phyloP scores from a whole-genome alignment of 2,113 vertebrate genomes.

The Sisor rabdophorus region DNA sequence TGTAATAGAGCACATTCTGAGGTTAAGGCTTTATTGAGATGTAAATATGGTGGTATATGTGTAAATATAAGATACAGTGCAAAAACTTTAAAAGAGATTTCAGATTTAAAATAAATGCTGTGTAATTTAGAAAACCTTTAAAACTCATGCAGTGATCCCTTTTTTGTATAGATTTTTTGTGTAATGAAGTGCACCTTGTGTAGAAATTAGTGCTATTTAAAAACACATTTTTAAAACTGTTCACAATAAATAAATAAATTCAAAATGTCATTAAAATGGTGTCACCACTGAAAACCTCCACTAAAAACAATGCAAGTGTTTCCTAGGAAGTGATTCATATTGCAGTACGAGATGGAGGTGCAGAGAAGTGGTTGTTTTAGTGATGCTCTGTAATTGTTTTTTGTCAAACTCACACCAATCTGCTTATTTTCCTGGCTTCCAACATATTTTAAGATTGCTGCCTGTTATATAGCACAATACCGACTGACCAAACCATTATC shows the following conservation, averaged over 20 bases:
- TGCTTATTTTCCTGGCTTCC: too few relatives aligned
- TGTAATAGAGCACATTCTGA: constrained; percentile 35
- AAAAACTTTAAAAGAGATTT: constrained; percentile 39
- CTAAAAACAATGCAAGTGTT: constrained; percentile 17
- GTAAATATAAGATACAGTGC: too few relatives aligned
- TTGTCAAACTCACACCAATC: too few relatives aligned
- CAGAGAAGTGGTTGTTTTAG: neutral
- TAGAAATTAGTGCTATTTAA: neutral
- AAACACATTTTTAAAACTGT: neutral
- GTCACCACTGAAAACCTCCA: neutral
- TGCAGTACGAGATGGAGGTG: constrained; percentile 23
- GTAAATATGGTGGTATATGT: constrained; percentile 50
- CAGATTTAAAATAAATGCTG: constrained; percentile 18
- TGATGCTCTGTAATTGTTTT: too few relatives aligned
- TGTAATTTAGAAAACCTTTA: constrained; percentile 16
- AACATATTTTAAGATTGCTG: too few relatives aligned
- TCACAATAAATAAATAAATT: neutral
- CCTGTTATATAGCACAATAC: too few relatives aligned
- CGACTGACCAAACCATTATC: too few relatives aligned
- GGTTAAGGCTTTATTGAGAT: constrained; percentile 17
- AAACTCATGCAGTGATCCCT: neutral
- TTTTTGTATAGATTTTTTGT: too few relatives aligned
- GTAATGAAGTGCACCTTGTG: neutral
- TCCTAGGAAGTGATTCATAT: constrained; percentile 39
- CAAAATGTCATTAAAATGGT: neutral